Base-by-base conservation (phyloP, 2,113 vertebrate species). In the Andinoacara biseriatus region DNA sequence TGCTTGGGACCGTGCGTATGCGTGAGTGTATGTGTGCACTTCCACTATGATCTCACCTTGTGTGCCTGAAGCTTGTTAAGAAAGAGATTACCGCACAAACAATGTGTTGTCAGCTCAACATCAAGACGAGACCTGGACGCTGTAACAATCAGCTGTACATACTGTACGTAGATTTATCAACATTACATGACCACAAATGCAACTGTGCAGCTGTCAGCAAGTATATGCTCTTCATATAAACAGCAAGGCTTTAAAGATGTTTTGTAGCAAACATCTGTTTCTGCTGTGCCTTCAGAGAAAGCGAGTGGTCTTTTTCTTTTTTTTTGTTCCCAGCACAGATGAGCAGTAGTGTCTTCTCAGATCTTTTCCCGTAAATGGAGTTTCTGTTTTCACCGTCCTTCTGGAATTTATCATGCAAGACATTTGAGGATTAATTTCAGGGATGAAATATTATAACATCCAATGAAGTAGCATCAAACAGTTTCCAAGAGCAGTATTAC, bases 61-160 rank as follows among this genome's bases (percentile, higher is more conserved):
- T 95, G 94, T 95, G 95, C 92, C 93, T 95, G 94, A 94, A 94
- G 91, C 91, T 94, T 88, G 94, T 95, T 95, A 96, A 90, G 78
- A 78, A 74, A 87, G 87, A 89, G 91, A 94, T 94, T 94, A 89
- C 85, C 81, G 86, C 92, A 92, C 90, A 94, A 94, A 91, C 93
- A 95, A 86, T 81, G 86, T 86, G 82, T 85, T 89, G 92, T 94
- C 93, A 88, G 91, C 67, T 82, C 58, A 83, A 83, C 26, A 82
- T 87, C 89, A 58, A 38, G 61, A 33, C 2, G 26, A 80, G 81
- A 65, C 58, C 80, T 84, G 74, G 58, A 89, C 18, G 74, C 84
- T 89, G 58, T 58, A 83, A 87, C 88, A 86, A 89, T 80, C 90
- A 90, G 89, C 81, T 80, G 78, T 87, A 90, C 13, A 49, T 14